Evolutionary conservation across 1,140 invertebrate genomes (phyloP).

Genomic region (Colletes latitarsis): DNA sequence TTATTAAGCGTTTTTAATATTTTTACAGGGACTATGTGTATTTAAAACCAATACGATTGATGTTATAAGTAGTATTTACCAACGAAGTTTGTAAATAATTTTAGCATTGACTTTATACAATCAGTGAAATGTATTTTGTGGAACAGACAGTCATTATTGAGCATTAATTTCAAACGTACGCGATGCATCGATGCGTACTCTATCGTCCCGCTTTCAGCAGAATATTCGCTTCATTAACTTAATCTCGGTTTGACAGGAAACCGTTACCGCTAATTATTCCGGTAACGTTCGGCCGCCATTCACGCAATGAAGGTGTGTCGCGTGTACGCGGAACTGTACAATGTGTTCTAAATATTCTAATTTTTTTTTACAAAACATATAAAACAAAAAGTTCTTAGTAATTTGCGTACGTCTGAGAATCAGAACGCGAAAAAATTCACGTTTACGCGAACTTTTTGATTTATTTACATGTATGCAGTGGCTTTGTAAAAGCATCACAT

Average conservation of each 20-base stretch:
- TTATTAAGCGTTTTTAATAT: neutral
- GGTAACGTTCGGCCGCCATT: slow-evolving; percentile 64
- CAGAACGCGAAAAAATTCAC: neutral
- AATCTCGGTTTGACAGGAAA: slow-evolving; percentile 58
- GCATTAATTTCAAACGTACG: neutral
- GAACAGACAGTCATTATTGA: neutral
- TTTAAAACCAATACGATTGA: neutral
- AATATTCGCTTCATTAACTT: slow-evolving; percentile 31
- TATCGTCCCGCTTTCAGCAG: slow-evolving; percentile 10
- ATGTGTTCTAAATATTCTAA: neutral
- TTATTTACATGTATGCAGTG: neutral
- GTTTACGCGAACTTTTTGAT: neutral
- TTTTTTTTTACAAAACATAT: neutral
- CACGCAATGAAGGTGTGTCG: slow-evolving; percentile 45
- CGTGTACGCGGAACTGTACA: slow-evolving; percentile 20
- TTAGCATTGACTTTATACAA: neutral
- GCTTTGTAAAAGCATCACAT: neutral
- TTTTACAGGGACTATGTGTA: neutral
- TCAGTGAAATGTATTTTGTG: neutral
- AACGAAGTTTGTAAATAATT: neutral
- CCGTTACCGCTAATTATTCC: slow-evolving; percentile 73
- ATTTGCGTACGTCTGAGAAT: neutral
- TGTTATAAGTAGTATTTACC: neutral
- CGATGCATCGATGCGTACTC: neutral
- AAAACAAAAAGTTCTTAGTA: neutral